A percentile compares a stretch with the other conserved stretches of the same genome.
phyloP scores from a whole-genome alignment of 2,797 vertebrate genomes.

The Sebastes vulpes region DNA sequence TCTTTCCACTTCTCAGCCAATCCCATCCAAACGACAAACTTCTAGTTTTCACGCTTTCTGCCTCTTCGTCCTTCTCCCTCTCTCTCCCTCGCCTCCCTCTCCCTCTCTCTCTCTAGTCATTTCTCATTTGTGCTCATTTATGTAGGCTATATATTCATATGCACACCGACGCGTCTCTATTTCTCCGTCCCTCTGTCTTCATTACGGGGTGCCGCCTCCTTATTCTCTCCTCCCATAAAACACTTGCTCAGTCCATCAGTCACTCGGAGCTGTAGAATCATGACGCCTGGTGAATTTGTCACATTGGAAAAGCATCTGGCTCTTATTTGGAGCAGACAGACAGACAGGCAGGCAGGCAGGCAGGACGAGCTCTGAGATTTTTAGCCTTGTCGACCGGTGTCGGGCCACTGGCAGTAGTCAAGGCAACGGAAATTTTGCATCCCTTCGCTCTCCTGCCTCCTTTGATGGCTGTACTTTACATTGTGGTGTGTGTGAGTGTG shows the following conservation, averaged over 20 bases:
- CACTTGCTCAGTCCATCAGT: constrained; percentile 1
- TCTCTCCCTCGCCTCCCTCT: background rate
- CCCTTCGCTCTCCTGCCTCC: constrained; percentile 62
- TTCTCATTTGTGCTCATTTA: constrained; percentile 16
- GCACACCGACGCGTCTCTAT: constrained; percentile 2
- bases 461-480: constrained; percentile 49
- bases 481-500: constrained; percentile 15
- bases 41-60: background rate
- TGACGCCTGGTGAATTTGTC: constrained; percentile 16
- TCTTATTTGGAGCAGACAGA: background rate
- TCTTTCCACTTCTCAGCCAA: constrained; percentile 42
- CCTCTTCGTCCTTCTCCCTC: background rate
- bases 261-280: constrained; percentile 2
- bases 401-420: constrained; percentile 72
- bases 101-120: background rate
- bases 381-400: background rate
- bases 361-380: constrained; percentile 14
- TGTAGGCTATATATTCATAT: constrained; percentile 10
- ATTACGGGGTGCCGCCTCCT: constrained; percentile 14
- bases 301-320: constrained; percentile 32
- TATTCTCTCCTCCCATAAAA: constrained; percentile 11
- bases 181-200: background rate
- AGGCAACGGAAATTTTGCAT: constrained; percentile 84
- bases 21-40: constrained; percentile 16
- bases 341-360: background rate